Conservation (phyloP, 2,888 invertebrate genomes). For the Aspidapion aeneum region DNA sequence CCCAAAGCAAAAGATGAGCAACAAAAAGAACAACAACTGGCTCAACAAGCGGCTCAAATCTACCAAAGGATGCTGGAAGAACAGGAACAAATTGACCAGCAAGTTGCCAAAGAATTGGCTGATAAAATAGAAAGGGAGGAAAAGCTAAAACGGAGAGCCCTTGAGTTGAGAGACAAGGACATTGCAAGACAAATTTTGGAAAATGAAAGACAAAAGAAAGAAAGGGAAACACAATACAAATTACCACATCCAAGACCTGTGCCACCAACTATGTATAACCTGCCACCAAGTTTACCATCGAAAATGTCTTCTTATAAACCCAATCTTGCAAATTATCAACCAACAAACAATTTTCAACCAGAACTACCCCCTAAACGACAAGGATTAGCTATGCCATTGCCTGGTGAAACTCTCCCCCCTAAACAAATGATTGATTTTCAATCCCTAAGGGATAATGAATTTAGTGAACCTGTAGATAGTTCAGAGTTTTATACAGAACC, state of each 20-base stretch:
- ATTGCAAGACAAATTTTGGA: slow-evolving; percentile 54
- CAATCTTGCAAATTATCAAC: slow-evolving; percentile 28
- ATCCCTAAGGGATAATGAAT: not conserved
- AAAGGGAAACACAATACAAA: slow-evolving; percentile 21
- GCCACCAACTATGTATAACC: slow-evolving; percentile 12
- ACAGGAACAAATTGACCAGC: slow-evolving; percentile 67
- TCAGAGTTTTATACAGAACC: slow-evolving; percentile 43
- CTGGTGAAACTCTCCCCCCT: slow-evolving; percentile 26
- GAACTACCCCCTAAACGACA: slow-evolving; percentile 40
- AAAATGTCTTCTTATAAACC: slow-evolving; percentile 33
- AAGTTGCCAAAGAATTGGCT: slow-evolving; percentile 62
- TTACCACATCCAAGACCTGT: no score
- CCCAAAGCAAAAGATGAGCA: slow-evolving; percentile 74
- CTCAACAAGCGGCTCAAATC: slow-evolving; percentile 58
- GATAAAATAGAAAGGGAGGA: slow-evolving; percentile 60
- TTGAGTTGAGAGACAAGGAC: slow-evolving; percentile 54
- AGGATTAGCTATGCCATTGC: slow-evolving; percentile 44
- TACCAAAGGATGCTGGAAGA: slow-evolving; percentile 59
- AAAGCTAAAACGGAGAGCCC: slow-evolving; percentile 50
- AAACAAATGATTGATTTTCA: slow-evolving; percentile 20
- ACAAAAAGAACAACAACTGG: slow-evolving; percentile 62
- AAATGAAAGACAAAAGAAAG: slow-evolving; percentile 34
- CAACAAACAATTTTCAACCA: slow-evolving; percentile 38
- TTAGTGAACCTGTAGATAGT: slow-evolving; percentile 22
- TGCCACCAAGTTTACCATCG: slow-evolving; percentile 1